phyloP scores from a whole-genome alignment of 2,888 invertebrate species.

The Drosophila fulvimacula region DNA sequence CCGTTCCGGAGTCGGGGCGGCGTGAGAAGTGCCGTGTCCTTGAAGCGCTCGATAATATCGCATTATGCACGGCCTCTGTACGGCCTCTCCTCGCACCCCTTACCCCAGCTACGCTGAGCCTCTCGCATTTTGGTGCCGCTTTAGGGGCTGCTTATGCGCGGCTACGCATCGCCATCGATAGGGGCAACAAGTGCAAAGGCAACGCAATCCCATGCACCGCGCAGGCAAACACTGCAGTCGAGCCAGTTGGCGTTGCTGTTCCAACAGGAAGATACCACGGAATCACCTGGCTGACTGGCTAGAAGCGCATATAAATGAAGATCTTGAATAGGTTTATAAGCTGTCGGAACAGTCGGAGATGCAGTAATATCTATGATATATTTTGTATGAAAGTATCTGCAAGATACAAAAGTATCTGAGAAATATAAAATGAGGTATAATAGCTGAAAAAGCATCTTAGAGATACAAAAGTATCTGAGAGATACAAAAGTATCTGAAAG shows the following conservation, averaged over 20 bases:
- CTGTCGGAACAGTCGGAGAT: background rate
- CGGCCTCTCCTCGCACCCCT: background rate
- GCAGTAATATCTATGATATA: background rate
- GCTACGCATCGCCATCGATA: constrained; percentile 51
- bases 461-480: background rate
- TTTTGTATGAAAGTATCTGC: background rate
- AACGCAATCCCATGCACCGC: constrained; percentile 21
- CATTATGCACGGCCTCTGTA: constrained; percentile 51
- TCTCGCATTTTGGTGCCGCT: background rate
- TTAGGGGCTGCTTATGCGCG: constrained; percentile 54
- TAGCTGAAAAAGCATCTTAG: too few species aligned
- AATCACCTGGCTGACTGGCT: background rate
- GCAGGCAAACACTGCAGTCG: background rate
- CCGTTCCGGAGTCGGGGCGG: constrained; percentile 21
- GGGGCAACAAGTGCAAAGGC: constrained; percentile 41
- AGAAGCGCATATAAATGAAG: background rate
- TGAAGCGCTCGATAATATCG: constrained; percentile 62
- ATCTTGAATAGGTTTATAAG: accelerated
- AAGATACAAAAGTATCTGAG: constrained; percentile 1
- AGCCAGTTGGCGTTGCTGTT: background rate
- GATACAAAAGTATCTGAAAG: background rate
- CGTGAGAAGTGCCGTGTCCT: constrained; percentile 73
- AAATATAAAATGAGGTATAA: background rate
- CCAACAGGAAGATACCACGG: constrained; percentile 19
- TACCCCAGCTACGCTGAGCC: background rate